Percentiles rank a stretch among this genome's conserved stretches.
Conservation (phyloP, 2,797 vertebrate species). For the Astyanax mexicanus region DNA sequence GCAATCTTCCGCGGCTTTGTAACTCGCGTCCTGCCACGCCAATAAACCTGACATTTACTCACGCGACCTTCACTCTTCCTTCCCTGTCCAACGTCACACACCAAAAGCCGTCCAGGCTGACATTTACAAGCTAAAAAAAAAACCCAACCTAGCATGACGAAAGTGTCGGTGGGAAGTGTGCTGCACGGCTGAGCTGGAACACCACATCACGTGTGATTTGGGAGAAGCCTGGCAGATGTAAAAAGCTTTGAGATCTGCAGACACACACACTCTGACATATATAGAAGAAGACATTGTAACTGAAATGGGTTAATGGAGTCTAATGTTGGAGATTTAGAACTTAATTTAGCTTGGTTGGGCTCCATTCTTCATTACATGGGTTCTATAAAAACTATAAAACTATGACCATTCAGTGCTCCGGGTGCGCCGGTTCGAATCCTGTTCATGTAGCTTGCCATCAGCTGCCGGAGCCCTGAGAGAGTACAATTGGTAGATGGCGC, state of each 20-base stretch:
- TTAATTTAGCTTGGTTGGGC: no score
- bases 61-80: constrained; percentile 42
- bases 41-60: constrained; percentile 48
- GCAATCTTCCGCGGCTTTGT: background rate
- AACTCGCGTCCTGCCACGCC: background rate
- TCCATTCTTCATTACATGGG: no score
- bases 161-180: background rate
- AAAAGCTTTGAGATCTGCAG: background rate
- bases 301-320: background rate
- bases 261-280: background rate
- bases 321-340: no score
- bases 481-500: no score
- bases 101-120: background rate
- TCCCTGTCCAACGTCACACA: constrained; percentile 13
- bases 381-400: no score
- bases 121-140: constrained; percentile 3
- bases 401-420: no score
- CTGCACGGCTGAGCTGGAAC: background rate
- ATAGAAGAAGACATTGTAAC: background rate
- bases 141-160: background rate
- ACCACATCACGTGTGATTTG: background rate
- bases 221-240: background rate
- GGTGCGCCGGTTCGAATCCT: no score
- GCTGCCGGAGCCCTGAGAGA: no score
- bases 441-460: no score